A percentile compares a stretch with the other conserved stretches of the same genome.
phyloP scores from a whole-genome alignment of 2,888 invertebrate genomes.

The Amphipyra tragopoginis region DNA sequence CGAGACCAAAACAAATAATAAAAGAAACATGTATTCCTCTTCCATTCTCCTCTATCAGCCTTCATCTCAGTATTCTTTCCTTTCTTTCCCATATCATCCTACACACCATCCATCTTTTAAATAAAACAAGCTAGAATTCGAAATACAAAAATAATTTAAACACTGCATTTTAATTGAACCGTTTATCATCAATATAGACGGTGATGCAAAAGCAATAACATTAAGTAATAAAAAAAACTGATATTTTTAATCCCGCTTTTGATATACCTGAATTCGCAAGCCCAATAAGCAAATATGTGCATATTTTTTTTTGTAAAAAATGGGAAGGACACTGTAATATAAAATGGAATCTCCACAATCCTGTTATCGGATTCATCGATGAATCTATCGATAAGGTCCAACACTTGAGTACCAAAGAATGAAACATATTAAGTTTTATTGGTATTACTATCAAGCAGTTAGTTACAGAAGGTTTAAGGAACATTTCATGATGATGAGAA shows the following conservation, averaged over 20 bases:
- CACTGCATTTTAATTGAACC: background rate
- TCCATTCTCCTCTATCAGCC: too few relatives aligned
- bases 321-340: background rate
- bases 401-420: conserved; percentile 23
- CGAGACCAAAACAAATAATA: too few relatives aligned
- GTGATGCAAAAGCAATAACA: conserved; percentile 1
- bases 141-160: background rate
- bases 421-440: conserved; percentile 30
- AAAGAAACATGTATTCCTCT: too few relatives aligned
- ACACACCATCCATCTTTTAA: too few relatives aligned
- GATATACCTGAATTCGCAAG: conserved; percentile 14
- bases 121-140: too few relatives aligned
- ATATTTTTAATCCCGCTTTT: background rate
- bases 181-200: background rate
- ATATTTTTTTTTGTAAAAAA: conserved; percentile 4
- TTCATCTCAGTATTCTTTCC: too few relatives aligned
- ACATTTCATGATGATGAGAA: too few relatives aligned
- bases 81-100: too few relatives aligned
- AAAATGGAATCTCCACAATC: conserved; percentile 7
- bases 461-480: conserved; percentile 18
- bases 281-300: background rate
- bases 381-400: conserved; percentile 19
- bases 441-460: background rate
- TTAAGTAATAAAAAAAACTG: conserved; percentile 8
- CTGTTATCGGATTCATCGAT: conserved; percentile 29